Conservation (phyloP, 2,797 vertebrate genomes). For the Intellagama lesueurii region DNA sequence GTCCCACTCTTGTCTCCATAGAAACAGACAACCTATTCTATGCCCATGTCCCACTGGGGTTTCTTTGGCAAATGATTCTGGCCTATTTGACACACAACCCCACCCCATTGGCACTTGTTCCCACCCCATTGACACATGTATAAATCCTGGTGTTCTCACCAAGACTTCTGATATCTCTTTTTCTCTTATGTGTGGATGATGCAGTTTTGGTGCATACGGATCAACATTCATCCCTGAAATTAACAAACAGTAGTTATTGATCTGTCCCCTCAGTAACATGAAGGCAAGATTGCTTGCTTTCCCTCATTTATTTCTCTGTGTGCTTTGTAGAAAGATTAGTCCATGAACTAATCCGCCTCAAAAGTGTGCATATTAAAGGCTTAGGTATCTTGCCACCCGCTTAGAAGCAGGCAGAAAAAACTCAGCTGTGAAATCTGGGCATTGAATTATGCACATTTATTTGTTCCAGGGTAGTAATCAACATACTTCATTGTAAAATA, state of each 20-base stretch:
- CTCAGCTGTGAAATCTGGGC: slow-evolving; percentile 1
- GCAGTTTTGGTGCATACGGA: not conserved
- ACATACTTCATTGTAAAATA: not conserved
- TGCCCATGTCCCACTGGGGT: too few relatives aligned
- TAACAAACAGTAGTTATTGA: not conserved
- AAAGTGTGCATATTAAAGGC: not conserved
- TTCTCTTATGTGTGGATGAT: not conserved
- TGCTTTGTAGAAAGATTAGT: not conserved
- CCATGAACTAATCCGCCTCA: not conserved
- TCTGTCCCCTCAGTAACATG: not conserved
- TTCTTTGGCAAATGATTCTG: too few relatives aligned
- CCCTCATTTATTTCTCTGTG: not conserved
- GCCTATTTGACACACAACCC: too few relatives aligned
- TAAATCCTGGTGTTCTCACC: not conserved
- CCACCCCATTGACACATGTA: not conserved
- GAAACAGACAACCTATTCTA: too few relatives aligned
- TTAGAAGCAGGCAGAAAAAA: not conserved
- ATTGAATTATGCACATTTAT: not conserved
- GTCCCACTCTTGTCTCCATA: too few relatives aligned
- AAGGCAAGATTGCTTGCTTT: not conserved
- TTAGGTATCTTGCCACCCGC: not conserved
- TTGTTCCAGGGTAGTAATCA: slow-evolving; percentile 5
- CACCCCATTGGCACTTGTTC: too few relatives aligned
- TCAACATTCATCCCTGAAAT: not conserved
- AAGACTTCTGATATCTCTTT: not conserved